A percentile compares a stretch with the other conserved stretches of the same genome.
Conservation (phyloP, 2,113 vertebrate genomes). For the Limanda limanda region DNA sequence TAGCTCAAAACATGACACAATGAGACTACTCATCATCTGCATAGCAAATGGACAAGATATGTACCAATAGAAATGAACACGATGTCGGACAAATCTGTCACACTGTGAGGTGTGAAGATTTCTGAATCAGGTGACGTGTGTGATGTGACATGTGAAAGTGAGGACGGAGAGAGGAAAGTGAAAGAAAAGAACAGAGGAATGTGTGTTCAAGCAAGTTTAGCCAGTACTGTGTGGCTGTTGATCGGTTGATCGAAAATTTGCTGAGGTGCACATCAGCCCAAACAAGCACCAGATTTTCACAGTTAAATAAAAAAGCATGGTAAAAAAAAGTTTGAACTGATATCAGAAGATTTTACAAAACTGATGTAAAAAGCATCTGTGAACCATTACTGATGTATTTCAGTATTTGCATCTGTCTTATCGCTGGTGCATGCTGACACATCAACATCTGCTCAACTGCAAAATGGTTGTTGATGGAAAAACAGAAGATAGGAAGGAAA, state of each 20-base stretch:
- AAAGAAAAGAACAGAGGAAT: constrained; percentile 2
- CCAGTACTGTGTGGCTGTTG: background rate
- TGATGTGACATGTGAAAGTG: constrained; percentile 28
- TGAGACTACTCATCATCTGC: background rate
- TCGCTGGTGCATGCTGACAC: constrained; percentile 22
- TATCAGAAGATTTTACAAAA: constrained; percentile 21
- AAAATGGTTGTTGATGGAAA: background rate
- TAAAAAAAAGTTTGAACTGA: background rate
- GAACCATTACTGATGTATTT: constrained; percentile 6
- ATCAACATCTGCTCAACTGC: constrained; percentile 26
- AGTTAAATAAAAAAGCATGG: constrained; percentile 12
- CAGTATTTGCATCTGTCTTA: constrained; percentile 8
- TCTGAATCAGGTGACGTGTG: background rate
- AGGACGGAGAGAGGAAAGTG: constrained; percentile 39
- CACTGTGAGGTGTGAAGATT: constrained; percentile 7
- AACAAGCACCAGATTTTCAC: constrained; percentile 17
- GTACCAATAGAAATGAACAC: background rate
- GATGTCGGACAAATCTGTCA: background rate
- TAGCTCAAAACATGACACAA: constrained; percentile 20
- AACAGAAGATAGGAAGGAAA: constrained; percentile 11
- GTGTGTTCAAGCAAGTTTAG: constrained; percentile 11
- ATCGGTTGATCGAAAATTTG: background rate
- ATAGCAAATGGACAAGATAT: background rate
- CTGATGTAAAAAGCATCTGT: constrained; percentile 22
- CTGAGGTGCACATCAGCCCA: constrained; percentile 7